Conservation (phyloP, 2,888 invertebrate species). For the Athripsodes cinereus region DNA sequence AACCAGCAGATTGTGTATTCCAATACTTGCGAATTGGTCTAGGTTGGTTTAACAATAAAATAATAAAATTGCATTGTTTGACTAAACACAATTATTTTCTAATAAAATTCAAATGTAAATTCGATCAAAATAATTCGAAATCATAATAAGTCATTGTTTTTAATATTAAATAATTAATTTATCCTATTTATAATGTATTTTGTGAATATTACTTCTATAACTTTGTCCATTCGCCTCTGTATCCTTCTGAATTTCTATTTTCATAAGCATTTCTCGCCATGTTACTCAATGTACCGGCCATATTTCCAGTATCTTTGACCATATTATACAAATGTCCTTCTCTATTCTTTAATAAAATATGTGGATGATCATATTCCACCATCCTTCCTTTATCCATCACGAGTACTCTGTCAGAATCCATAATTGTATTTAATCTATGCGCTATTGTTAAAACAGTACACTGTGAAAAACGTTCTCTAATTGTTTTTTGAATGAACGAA, state of each 20-base stretch:
- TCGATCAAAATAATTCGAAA: no score
- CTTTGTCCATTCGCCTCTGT: not conserved
- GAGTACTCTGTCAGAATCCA: constrained; percentile 82
- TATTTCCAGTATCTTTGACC: constrained; percentile 61
- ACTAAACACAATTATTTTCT: no score
- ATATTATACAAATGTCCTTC: constrained; percentile 57
- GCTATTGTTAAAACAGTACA: constrained; percentile 89
- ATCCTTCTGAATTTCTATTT: not conserved
- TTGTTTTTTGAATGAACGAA: constrained; percentile 74
- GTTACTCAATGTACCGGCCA: constrained; percentile 36
- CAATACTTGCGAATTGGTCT: no score
- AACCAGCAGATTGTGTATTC: no score
- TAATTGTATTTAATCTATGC: constrained; percentile 84
- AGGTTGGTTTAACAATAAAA: no score
- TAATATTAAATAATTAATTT: no score
- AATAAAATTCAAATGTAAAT: no score
- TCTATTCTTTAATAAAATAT: constrained; percentile 52
- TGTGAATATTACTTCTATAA: not conserved
- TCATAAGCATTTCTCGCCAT: constrained; percentile 34
- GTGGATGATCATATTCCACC: constrained; percentile 65
- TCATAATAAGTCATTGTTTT: no score
- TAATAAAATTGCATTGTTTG: no score
- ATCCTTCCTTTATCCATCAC: constrained; percentile 77
- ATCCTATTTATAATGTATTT: no score
- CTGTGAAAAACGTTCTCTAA: constrained; percentile 64